phyloP scores from a whole-genome alignment of 92 coral and sea anemone genomes.

The Zoanthus sociatus region DNA sequence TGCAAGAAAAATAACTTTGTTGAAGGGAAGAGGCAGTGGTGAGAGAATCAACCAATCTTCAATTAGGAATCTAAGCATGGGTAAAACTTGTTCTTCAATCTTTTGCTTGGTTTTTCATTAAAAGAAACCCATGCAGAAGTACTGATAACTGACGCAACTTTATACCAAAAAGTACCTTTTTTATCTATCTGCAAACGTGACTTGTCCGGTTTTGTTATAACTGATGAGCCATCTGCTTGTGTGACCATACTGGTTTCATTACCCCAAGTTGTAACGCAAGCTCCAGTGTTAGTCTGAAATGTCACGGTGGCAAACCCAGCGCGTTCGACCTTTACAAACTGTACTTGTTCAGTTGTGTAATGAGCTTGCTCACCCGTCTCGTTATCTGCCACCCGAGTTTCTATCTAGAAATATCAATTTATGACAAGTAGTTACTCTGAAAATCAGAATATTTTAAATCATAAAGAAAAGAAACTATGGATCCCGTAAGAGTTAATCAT shows the following conservation, averaged over 20 bases:
- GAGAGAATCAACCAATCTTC: no score
- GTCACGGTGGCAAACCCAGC: conserved; percentile 90
- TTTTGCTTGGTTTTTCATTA: no score
- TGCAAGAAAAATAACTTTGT: no score
- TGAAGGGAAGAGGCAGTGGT: no score
- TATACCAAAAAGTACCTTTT: conserved; percentile 69
- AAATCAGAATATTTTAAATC: no score
- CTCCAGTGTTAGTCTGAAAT: conserved; percentile 78
- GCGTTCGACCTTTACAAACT: conserved; percentile 94
- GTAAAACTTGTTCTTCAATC: no score
- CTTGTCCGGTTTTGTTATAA: conserved; percentile 78
- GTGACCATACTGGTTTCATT: conserved; percentile 87
- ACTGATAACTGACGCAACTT: no score
- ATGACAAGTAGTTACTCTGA: no score
- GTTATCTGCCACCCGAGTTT: conserved; percentile 79
- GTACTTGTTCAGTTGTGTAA: conserved; percentile 63
- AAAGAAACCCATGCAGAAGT: no score
- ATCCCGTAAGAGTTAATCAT: no score
- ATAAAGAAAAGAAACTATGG: no score
- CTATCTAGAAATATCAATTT: conserved; percentile 7
- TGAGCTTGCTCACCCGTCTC: conserved; percentile 93
- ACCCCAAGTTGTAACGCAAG: conserved; percentile 91
- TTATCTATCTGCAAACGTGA: conserved; percentile 75
- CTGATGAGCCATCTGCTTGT: conserved; percentile 83
- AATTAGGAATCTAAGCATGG: no score